Base-by-base conservation (phyloP, 2,113 vertebrate species). In the Albula glossodonta region DNA sequence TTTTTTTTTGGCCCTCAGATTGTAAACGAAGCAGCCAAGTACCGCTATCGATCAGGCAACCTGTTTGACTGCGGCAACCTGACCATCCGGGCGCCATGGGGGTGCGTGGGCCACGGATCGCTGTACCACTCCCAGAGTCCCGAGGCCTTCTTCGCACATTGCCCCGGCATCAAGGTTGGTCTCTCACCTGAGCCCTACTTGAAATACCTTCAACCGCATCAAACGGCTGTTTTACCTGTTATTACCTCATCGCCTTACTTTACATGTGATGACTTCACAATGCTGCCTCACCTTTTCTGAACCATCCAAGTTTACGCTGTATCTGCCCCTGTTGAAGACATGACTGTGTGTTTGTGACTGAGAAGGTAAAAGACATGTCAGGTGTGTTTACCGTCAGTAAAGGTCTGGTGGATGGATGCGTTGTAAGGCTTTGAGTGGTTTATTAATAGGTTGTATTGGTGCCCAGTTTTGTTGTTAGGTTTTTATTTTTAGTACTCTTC, bases 11-110 rank as follows among this genome's bases (percentile, higher is more conserved):
- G 63, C 89, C 90, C 87, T 48, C 91, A 99, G 98, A 99, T 99
- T 86, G 98, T 99, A 87, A 99, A 99, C 0, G 98, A 99, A 95
- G 98, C 98, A 49, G 98, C 98, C 83, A 99, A 99, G 88, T 99
- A 99, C 79, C 97, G 98, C 80, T 99, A 99, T 87, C 97, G 98
- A 17, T 99, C 98, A 10, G 98, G 98, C 22, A 97, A 99, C 92
- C 89, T 99, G 88, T 99, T 97, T 78, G 97, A 99, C 85, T 99
- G 98, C 82, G 98, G 98, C 50, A 97, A 92, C 88, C 96, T 99
- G 88, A 99, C 98, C 60, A 99, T 99, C 85, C 95, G 98, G 63
- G 95, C 98, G 50, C 98, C 98, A 0, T 99, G 98, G 98, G 98
- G 98, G 22, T 99, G 98, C 82, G 98, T 99, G 2, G 98, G 98